Evolutionary conservation across 2,113 vertebrate species (phyloP), one percentile per base, ranked within the genome.

Genomic region (Chionis minor): DNA sequence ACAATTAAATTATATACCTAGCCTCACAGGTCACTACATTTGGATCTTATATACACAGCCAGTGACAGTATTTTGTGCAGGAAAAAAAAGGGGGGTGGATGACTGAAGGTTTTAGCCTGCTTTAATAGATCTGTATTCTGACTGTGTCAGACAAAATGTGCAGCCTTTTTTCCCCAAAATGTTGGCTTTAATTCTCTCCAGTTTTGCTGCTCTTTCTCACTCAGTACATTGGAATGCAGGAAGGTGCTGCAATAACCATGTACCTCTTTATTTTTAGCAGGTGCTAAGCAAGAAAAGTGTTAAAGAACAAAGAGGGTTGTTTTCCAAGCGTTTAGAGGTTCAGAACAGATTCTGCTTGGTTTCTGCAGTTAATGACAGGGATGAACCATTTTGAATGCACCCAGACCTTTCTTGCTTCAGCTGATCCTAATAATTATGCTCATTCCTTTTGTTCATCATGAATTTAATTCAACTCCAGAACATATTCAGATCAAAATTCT

Each of bases 401-500:
- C 8, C 38, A 71, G 15, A 6, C 12, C 18, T 55, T 95, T 18
- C 51, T 83, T 69, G n/a, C 54, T 93, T 88, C 38, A 86, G 28
- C 22, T 83, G 71, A 93, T 93, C 18, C 82, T 73, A 73, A 55
- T 83, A 83, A 73, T 93, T 93, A 90, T 10, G 4, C 55, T 95
- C 65, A 71, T 88, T 88, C 33, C 30, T 92, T 94, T 94, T 86
- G 52, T 92, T 95, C 10, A 1, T 84, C 80, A 67, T 56, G 33
- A 78, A 71, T 92, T 92, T 88, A 84, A 92, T 94, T 96, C 80
- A 52, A 56, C 40, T 84, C 82, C 28, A 91, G 63, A 93, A 66
- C 58, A 85, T 85, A 94, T 35, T 89, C 69, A 75, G 47, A 72
- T 59, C 63, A 47, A 95, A 92, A 67, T 85, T 91, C 8, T 71